phyloP scores from a whole-genome alignment of 1,140 invertebrate genomes.

The Drusus annulatus region DNA sequence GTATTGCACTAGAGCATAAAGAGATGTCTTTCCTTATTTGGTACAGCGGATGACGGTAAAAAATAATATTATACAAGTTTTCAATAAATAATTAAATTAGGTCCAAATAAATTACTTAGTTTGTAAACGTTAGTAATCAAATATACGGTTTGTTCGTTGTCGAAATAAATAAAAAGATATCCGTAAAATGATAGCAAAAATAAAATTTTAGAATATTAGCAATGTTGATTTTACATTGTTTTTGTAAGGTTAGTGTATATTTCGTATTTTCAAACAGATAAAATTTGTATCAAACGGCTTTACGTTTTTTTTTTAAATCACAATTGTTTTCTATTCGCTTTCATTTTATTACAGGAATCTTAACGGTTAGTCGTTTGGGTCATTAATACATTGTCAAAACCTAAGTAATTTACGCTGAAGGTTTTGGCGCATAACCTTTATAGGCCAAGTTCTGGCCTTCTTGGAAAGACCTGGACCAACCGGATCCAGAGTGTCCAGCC shows the following conservation, averaged over 20 bases:
- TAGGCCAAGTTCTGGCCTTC: slow-evolving; percentile 76
- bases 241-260: no score
- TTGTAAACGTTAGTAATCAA: background rate
- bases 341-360: background rate
- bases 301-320: background rate
- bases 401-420: slow-evolving; percentile 50
- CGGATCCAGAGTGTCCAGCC: slow-evolving; percentile 76
- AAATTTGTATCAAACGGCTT: background rate
- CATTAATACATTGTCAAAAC: background rate
- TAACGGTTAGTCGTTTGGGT: background rate
- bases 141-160: background rate
- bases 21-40: background rate
- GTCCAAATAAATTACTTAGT: background rate
- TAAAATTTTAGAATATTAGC: background rate
- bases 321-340: background rate
- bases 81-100: background rate
- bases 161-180: background rate
- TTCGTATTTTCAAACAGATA: no score
- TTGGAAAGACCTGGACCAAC: slow-evolving; percentile 81
- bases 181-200: background rate
- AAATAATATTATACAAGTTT: background rate
- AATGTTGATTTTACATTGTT: no score
- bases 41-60: background rate
- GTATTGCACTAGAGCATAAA: background rate
- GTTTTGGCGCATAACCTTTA: slow-evolving; percentile 72